Conservation (phyloP, 2,113 vertebrate genomes). For the Turnix velox region DNA sequence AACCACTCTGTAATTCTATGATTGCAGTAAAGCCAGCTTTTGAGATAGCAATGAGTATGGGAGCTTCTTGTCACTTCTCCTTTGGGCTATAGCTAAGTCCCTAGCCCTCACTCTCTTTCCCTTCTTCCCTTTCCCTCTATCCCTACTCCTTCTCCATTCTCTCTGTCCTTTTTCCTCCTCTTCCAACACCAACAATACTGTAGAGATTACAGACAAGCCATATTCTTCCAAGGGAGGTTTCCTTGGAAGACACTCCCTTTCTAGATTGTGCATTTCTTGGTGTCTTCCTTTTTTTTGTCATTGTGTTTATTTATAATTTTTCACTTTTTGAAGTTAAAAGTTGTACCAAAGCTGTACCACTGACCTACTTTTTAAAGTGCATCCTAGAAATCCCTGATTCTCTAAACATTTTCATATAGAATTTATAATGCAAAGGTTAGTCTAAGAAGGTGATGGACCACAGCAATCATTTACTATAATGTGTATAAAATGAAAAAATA, state of each 20-base stretch:
- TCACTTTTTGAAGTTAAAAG: neutral
- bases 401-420: neutral
- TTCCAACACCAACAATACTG: neutral
- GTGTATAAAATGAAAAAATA: neutral
- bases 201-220: neutral
- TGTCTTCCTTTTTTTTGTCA: neutral
- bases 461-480: neutral
- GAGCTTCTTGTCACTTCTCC: neutral
- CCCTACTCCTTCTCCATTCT: accelerated
- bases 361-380: conserved; percentile 24
- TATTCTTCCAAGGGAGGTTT: neutral
- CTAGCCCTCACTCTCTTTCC: neutral
- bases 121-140: too few species aligned
- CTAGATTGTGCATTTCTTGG: neutral
- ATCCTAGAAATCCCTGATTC: neutral
- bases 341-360: neutral
- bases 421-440: neutral
- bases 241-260: too few species aligned
- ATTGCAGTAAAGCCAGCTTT: too few species aligned
- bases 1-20: too few species aligned
- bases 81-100: neutral
- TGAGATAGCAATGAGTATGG: neutral
- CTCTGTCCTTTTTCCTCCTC: neutral
- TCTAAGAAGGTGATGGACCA: neutral
- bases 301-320: neutral